A percentile compares a stretch with the other conserved stretches of the same genome.
These are phyloP conservation scores for Lobophora halterata DNA, from an alignment of 2,888 invertebrate species.

Conservation along the genomic window DNA sequence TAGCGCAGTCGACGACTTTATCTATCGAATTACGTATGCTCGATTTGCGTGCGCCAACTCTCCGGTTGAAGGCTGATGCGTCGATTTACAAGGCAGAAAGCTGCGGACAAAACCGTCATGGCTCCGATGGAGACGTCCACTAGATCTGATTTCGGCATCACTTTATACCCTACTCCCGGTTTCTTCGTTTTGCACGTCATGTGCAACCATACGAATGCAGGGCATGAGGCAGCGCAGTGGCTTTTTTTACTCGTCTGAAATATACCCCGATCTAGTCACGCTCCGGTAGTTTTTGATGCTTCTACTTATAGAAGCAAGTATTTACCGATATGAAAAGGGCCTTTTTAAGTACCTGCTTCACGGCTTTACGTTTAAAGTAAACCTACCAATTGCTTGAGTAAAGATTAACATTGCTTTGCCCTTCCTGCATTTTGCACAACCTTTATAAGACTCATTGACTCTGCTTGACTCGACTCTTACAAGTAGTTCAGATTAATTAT, in stretches of 20 bases:
- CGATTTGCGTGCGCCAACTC: conserved; percentile 51
- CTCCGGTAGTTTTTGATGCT: conserved; percentile 16
- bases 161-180: conserved; percentile 52
- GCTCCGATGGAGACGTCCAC: conserved; percentile 64
- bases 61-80: conserved; percentile 50
- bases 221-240: conserved; percentile 16
- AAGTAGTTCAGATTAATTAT: too few species aligned
- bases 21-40: conserved; percentile 31
- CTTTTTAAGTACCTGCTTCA: too few species aligned
- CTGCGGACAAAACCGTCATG: conserved; percentile 19
- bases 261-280: conserved; percentile 18
- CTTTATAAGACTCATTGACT: too few species aligned
- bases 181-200: conserved; percentile 46
- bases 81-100: conserved; percentile 68
- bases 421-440: too few species aligned
- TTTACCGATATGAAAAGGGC: too few species aligned
- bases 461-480: too few species aligned
- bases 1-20: conserved; percentile 4
- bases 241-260: conserved; percentile 12
- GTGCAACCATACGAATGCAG: conserved; percentile 39
- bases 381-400: too few species aligned
- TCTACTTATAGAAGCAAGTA: conserved; percentile 6
- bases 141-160: conserved; percentile 73
- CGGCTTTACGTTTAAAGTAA: too few species aligned
- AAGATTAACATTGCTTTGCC: too few species aligned